Base-by-base conservation (phyloP, 2,888 invertebrate species). In the Chromoteleia sp. region DNA sequence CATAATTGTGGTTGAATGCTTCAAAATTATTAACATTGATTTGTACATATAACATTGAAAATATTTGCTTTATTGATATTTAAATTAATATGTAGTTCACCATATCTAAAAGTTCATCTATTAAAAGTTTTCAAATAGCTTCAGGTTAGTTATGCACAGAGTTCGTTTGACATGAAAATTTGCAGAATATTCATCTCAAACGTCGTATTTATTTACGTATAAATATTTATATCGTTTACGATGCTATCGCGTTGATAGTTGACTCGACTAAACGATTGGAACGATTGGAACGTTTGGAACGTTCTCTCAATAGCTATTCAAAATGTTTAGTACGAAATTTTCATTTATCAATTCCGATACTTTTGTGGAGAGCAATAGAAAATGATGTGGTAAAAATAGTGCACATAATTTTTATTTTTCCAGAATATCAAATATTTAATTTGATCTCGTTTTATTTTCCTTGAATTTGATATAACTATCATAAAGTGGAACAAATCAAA, bases 231-330 rank as follows among this genome's bases (percentile, higher is more conserved):
- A 80, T 82, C 67, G 68, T 63, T 61, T 50, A 48, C 70, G 73
- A 78, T 74, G 74, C 75, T 74, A 81, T 81, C 74, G 52, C 58
- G 70, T 68, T 52, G n/a, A n/a, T 65, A 70, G 58, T 75, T 83
- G 68, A 71, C 61, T 56, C 12, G 74, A 77, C 79, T 83, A 80
- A 83, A 80, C 83, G 82, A 77, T n/a, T n/a, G n/a, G n/a, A n/a
- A n/a, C n/a, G n/a, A n/a, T n/a, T n/a, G n/a, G n/a, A n/a, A n/a
- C n/a, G n/a, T n/a, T 75, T 82, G 75, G 70, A 84, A 58, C 74
- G 82, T 36, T 50, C 73, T 29, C 71, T 33, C 68, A 41, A 58
- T 43, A 39, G 54, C 65, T 70, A 82, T 83, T 79, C 50, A 54
- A 76, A 81, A 81, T 83, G 78, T 81, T 83, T 83, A 79, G 79